A percentile compares a stretch with the other conserved stretches of the same genome.
Evolutionary conservation across 35 echinoderm and acorn worm species (phyloP).

Genomic region (Apostichopus californicus): DNA sequence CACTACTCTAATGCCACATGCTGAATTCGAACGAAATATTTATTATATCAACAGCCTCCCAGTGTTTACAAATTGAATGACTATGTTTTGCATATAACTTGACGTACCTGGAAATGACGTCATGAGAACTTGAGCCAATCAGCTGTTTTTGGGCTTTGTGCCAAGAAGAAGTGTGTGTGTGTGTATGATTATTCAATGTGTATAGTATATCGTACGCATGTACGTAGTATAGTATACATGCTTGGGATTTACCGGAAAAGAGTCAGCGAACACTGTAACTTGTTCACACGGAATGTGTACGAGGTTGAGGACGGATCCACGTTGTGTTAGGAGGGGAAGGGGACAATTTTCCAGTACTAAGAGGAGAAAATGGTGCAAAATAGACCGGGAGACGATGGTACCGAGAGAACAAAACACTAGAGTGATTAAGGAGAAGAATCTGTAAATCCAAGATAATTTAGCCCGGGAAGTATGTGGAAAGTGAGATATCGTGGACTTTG

Average conservation of each 20-base stretch:
- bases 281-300: constrained; percentile 38
- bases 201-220: not conserved
- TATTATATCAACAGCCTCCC: not conserved
- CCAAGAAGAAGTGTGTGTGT: not conserved
- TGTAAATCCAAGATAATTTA: not conserved
- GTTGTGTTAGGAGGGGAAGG: constrained; percentile 24
- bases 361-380: constrained; percentile 14
- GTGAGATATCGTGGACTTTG: not conserved
- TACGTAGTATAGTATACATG: not conserved
- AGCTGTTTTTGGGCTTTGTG: constrained; percentile 35
- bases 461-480: constrained; percentile 31
- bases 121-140: constrained; percentile 16
- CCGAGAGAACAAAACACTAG: constrained; percentile 3
- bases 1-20: not conserved
- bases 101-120: constrained; percentile 45
- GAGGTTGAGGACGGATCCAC: not conserved
- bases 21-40: not conserved
- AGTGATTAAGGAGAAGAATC: constrained; percentile 11
- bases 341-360: constrained; percentile 22
- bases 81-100: constrained; percentile 37
- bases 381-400: constrained; percentile 5
- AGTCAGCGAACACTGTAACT: not conserved
- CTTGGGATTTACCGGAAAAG: constrained; percentile 7
- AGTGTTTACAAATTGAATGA: not conserved
- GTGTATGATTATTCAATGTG: constrained; percentile 12